phyloP scores from a whole-genome alignment of 2,888 invertebrate species.

The Apoda limacodes region DNA sequence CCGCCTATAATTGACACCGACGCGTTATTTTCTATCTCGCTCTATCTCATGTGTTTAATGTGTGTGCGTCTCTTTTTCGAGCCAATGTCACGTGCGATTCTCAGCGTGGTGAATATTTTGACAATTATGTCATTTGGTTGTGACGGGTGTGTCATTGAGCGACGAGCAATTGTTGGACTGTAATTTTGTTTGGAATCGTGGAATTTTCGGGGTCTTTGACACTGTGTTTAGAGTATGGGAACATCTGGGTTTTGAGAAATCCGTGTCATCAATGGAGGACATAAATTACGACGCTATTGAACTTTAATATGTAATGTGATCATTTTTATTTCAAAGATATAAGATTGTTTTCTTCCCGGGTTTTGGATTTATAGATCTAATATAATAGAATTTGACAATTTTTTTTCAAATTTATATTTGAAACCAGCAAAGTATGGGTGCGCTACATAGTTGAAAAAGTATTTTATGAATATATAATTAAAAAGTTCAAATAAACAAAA shows the following conservation, averaged over 20 bases:
- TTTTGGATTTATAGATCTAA: too few species aligned
- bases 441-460: too few species aligned
- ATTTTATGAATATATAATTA: too few species aligned
- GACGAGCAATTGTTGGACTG: slow-evolving; percentile 59
- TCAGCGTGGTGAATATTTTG: slow-evolving; percentile 65
- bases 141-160: slow-evolving; percentile 65
- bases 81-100: slow-evolving; percentile 61
- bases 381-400: too few species aligned
- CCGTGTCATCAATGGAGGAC: slow-evolving; percentile 4
- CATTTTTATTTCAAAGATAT: too few species aligned
- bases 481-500: too few species aligned
- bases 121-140: slow-evolving; percentile 70
- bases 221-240: slow-evolving; percentile 51
- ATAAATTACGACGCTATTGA: too few species aligned
- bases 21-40: slow-evolving; percentile 44
- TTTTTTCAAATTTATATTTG: too few species aligned
- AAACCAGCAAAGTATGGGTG: too few species aligned
- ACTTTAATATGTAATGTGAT: too few species aligned
- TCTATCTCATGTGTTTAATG: slow-evolving; percentile 19
- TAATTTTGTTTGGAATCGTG: slow-evolving; percentile 62
- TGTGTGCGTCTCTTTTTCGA: slow-evolving; percentile 33
- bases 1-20: slow-evolving; percentile 68
- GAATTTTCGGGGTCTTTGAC: slow-evolving; percentile 58
- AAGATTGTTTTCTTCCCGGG: too few species aligned
- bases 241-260: slow-evolving; percentile 38